Base-by-base conservation (phyloP, 1,140 invertebrate species). In the Venturia canescens region DNA sequence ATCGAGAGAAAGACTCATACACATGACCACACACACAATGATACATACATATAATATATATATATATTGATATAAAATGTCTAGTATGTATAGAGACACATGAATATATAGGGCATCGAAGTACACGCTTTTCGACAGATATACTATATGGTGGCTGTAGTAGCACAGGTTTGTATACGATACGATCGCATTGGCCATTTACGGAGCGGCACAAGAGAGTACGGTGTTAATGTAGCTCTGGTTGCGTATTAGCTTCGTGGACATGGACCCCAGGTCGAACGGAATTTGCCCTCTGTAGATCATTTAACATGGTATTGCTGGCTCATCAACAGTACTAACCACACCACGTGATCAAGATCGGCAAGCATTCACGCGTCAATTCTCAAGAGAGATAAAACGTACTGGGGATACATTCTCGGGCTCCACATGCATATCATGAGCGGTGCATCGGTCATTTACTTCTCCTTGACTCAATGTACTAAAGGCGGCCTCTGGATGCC, bases 1-100 rank as follows among this genome's bases (percentile, higher is more conserved):
- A 81, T 80, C 80, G 80, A 86, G 78, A 44, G 38, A 15, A 31
- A 13, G 27, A n/a, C 66, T 16, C 21, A 69, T 3, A 69, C 66
- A 63, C 23, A 11, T 44, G 5, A 44, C 26, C 60, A 21, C 53
- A 57, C 16, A 18, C 16, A 57, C 53, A 57, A 44, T 50, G 11
- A 5, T 50, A 50, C 15, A 50, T 50, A 18, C 15, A 18, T 50
- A 50, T 50, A 50, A 18, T 50, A 50, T 50, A 50, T 50, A 50
- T 50, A 50, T 50, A 44, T 11, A 44, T 44, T 1, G 1, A 9
- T 44, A 44, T 13, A 3, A 4, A 44, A 3, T 44, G 13, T 44
- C 7, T 44, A 44, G 38, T 44, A 44, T 13, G 38, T 9, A 44
- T 44, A 44, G 7, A 3, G 38, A 44, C 3, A 44, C 53, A 57